These are phyloP conservation scores for Zosterops japonicus DNA, from an alignment of 2,113 vertebrate genomes.

Conservation along the genomic window DNA sequence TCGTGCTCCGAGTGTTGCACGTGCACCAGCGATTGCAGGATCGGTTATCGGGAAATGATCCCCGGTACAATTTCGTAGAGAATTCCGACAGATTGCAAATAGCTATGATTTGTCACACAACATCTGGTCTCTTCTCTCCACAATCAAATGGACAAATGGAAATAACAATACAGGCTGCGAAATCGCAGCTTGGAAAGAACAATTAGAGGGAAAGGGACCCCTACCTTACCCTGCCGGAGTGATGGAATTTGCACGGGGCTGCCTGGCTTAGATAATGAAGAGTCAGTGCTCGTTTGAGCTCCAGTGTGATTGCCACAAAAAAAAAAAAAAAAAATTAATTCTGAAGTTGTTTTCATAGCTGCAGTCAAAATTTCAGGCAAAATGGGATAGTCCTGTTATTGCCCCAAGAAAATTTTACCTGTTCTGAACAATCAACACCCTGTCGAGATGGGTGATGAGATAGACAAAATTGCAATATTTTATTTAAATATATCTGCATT, in stretches of 20 bases:
- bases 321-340: not conserved
- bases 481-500: not conserved
- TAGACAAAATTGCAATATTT: not conserved
- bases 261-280: not conserved
- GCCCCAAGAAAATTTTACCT: not conserved
- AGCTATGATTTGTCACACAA: slow-evolving; percentile 65
- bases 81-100: slow-evolving; percentile 71
- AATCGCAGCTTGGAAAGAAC: slow-evolving; percentile 46
- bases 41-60: slow-evolving; percentile 57
- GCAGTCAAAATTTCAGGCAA: not conserved
- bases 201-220: slow-evolving; percentile 35
- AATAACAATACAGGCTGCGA: slow-evolving; percentile 52
- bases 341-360: not conserved
- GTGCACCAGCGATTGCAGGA: slow-evolving; percentile 47
- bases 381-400: not conserved
- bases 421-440: fast-evolving
- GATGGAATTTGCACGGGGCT: slow-evolving; percentile 23
- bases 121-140: slow-evolving; percentile 55
- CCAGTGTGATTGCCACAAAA: not conserved
- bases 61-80: slow-evolving; percentile 12
- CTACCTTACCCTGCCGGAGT: slow-evolving; percentile 31
- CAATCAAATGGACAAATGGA: slow-evolving; percentile 66
- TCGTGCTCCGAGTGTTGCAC: slow-evolving; percentile 15
- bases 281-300: not conserved
- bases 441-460: fast-evolving